phyloP scores from a whole-genome alignment of 1,140 invertebrate genomes.

The Drosophila parvula region DNA sequence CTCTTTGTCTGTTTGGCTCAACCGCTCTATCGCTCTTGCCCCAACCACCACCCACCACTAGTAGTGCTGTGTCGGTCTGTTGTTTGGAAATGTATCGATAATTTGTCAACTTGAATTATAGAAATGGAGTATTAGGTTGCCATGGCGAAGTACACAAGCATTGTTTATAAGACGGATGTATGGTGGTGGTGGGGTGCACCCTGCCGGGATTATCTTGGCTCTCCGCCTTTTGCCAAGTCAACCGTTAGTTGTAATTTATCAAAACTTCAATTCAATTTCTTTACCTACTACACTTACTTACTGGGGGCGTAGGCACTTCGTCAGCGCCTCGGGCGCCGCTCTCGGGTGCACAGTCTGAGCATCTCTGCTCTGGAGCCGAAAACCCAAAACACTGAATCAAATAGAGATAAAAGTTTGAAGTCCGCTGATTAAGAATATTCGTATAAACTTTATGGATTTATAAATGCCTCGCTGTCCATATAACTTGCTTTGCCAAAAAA shows the following conservation, averaged over 20 bases:
- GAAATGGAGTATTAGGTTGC: conserved; percentile 34
- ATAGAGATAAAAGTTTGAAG: conserved; percentile 7
- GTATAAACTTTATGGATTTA: conserved; percentile 18
- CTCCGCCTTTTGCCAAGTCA: no score
- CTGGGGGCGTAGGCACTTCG: background rate
- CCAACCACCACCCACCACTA: no score
- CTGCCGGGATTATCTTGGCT: conserved; percentile 5
- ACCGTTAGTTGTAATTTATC: conserved; percentile 1
- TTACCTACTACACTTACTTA: background rate
- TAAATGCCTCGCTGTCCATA: conserved; percentile 14
- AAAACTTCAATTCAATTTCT: conserved; percentile 7
- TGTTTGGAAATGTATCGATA: conserved; percentile 62
- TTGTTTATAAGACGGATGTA: conserved; percentile 8
- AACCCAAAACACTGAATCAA: background rate
- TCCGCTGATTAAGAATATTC: conserved; percentile 20
- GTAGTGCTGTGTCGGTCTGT: no score
- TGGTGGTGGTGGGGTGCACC: background rate
- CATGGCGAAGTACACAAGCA: conserved; percentile 22
- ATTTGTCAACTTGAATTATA: conserved; percentile 67
- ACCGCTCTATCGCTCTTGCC: background rate
- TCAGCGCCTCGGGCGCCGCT: background rate
- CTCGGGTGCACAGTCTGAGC: background rate
- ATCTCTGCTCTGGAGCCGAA: background rate
- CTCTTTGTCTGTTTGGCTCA: conserved; percentile 10
- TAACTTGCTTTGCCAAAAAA: background rate